These are phyloP conservation scores for Myocastor coypus DNA, from an alignment of 2,113 vertebrate genomes.

Conservation along the genomic window DNA sequence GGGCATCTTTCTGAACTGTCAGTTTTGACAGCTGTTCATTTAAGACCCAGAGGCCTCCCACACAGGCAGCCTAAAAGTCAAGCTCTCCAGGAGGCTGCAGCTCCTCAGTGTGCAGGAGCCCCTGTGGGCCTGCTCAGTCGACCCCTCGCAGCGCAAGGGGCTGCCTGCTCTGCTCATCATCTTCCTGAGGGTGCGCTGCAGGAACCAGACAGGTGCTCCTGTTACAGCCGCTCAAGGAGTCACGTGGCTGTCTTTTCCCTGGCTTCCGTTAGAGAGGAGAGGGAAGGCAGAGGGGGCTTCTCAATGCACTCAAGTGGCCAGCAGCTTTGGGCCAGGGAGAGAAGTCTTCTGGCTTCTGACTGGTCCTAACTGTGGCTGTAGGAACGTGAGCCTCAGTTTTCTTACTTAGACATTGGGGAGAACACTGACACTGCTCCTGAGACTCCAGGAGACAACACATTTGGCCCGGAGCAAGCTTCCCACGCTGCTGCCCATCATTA, in stretches of 20 bases:
- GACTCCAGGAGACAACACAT: background rate
- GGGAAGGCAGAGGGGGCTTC: background rate
- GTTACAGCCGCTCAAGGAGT: background rate
- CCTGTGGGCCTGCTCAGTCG: background rate
- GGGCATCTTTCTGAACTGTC: background rate
- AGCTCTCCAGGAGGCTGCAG: background rate
- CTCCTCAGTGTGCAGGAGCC: background rate
- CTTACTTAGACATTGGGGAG: background rate
- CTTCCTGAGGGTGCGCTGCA: background rate
- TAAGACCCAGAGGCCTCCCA: background rate
- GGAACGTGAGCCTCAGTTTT: background rate
- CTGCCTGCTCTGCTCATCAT: background rate
- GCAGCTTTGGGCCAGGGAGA: background rate
- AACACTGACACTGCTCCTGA: background rate
- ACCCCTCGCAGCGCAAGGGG: rapidly evolving
- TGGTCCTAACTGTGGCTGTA: background rate
- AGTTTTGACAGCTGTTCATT: background rate
- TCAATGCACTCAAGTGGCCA: background rate
- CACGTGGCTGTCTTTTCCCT: background rate
- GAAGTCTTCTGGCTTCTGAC: rapidly evolving
- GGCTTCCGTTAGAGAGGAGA: background rate
- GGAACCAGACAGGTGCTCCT: background rate
- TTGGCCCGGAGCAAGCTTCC: background rate
- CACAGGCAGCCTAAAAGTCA: background rate
- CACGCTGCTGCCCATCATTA: background rate